Conservation (phyloP, 1,140 invertebrate genomes). For the Bactericera cockerelli region DNA sequence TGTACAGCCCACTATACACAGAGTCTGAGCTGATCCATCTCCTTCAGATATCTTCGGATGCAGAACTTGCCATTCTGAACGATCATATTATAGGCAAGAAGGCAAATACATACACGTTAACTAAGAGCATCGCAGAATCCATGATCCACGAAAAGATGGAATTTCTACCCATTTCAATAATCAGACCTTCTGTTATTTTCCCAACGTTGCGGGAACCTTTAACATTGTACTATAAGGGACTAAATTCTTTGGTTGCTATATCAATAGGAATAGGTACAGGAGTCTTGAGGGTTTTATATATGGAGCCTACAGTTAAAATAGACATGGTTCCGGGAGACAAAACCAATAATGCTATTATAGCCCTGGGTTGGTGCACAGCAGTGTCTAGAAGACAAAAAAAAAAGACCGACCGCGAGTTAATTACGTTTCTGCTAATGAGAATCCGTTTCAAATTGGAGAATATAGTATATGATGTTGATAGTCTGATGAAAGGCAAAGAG, state of each 20-base stretch:
- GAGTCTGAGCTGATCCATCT: not conserved
- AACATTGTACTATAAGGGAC: not conserved
- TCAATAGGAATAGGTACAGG: not conserved
- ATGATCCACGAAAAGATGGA: slow-evolving; percentile 42
- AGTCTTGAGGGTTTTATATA: not conserved
- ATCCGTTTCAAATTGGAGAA: too few relatives aligned
- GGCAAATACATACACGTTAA: slow-evolving; percentile 71
- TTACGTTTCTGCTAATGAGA: too few relatives aligned
- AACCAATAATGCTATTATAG: too few relatives aligned
- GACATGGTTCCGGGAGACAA: not conserved
- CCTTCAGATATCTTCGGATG: not conserved
- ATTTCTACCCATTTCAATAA: slow-evolving; percentile 51
- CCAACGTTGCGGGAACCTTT: not conserved
- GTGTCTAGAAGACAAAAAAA: too few relatives aligned
- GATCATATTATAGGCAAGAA: slow-evolving; percentile 25
- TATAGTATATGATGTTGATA: too few relatives aligned
- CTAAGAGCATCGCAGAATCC: slow-evolving; percentile 63
- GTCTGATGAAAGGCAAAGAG: too few relatives aligned
- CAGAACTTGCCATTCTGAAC: slow-evolving; percentile 1
- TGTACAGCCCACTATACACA: not conserved
- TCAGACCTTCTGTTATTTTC: slow-evolving; percentile 45
- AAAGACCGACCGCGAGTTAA: too few relatives aligned
- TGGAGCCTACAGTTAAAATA: not conserved
- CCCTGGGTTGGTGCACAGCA: too few relatives aligned
- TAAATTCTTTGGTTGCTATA: not conserved